Conservation (phyloP, 2,113 vertebrate genomes). For the Rhipidura dahli region DNA sequence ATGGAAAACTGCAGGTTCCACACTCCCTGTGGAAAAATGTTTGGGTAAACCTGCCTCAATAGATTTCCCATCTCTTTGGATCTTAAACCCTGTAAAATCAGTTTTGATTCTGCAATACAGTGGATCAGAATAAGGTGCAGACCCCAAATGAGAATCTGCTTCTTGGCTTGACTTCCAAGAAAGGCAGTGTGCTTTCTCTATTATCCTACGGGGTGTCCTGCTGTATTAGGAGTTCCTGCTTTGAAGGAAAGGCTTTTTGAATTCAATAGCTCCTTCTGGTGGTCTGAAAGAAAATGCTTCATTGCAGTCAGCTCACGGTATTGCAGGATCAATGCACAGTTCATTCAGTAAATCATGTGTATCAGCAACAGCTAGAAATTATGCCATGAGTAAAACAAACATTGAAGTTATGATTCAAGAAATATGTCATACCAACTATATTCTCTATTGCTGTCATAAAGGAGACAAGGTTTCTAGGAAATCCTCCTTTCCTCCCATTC, state of each 20-base stretch:
- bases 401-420: not conserved
- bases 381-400: not conserved
- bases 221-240: not conserved
- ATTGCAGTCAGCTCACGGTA: not conserved
- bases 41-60: not conserved
- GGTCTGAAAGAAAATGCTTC: not conserved
- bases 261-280: conserved; percentile 60
- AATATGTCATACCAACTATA: not conserved
- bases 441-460: not conserved
- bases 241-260: not conserved
- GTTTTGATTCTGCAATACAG: not conserved
- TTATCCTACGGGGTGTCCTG: not conserved
- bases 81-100: not conserved
- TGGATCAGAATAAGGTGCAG: not conserved
- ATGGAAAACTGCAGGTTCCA: not conserved
- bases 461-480: not conserved
- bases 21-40: not conserved
- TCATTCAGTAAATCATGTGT: not conserved
- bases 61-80: not conserved
- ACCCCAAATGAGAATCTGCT: not conserved
- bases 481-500: not conserved
- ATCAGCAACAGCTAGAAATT: not conserved
- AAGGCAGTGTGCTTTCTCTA: not conserved
- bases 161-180: not conserved
- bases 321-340: not conserved